Percentiles rank a stretch among this genome's conserved stretches.
phyloP scores from a whole-genome alignment of 23 tunicate genomes.

The Trididemnum nubilum region DNA sequence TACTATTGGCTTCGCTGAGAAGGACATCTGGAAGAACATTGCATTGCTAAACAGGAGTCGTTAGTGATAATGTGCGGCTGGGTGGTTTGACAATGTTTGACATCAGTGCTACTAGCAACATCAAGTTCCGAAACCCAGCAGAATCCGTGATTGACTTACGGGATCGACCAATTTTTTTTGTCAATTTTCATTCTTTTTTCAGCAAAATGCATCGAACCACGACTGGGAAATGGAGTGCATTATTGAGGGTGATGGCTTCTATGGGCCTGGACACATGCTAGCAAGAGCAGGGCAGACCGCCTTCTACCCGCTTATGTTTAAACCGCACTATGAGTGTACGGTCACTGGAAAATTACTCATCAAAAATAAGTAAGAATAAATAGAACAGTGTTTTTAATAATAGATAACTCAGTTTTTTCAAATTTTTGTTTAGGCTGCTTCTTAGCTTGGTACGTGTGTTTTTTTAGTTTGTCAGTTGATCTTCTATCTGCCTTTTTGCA shows the following conservation, averaged over 20 bases:
- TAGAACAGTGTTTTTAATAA: no score
- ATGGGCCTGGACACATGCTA: slow-evolving; percentile 61
- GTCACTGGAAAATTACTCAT: slow-evolving; percentile 67
- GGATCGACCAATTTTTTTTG: no score
- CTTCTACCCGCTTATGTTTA: slow-evolving; percentile 85
- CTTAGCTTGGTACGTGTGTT: neutral
- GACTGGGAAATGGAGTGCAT: slow-evolving; percentile 86
- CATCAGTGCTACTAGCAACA: no score
- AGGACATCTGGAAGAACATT: no score
- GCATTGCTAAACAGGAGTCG: no score
- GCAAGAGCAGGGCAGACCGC: slow-evolving; percentile 75
- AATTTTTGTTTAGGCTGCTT: neutral
- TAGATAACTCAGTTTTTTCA: neutral
- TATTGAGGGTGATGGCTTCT: slow-evolving; percentile 69
- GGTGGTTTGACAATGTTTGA: no score
- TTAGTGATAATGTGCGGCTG: no score
- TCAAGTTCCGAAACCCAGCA: no score
- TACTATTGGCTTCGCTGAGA: no score
- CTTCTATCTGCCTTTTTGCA: no score
- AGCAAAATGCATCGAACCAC: slow-evolving; percentile 96
- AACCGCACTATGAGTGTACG: slow-evolving; percentile 82
- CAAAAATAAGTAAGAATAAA: slow-evolving; percentile 79
- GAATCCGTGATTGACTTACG: no score
- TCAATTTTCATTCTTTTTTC: neutral
- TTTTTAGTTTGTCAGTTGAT: neutral